Conservation (phyloP, 2,888 invertebrate species). For the Acleris literana region DNA sequence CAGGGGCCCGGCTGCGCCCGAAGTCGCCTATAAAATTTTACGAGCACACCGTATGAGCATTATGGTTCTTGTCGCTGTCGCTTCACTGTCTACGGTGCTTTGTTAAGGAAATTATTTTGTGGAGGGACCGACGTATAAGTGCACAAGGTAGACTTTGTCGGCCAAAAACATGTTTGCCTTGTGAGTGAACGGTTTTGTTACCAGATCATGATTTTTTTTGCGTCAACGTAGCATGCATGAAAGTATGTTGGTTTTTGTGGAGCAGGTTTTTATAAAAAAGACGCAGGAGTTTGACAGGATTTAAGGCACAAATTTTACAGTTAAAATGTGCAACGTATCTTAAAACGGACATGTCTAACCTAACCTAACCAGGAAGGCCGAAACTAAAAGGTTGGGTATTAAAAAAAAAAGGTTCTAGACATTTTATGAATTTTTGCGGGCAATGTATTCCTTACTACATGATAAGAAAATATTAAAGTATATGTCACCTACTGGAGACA, state of each 20-base stretch:
- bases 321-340: no score
- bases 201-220: conserved; percentile 13
- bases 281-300: background rate
- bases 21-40: conserved; percentile 76
- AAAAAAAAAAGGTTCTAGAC: no score
- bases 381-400: no score
- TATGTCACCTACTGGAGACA: conserved; percentile 30
- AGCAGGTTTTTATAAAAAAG: background rate
- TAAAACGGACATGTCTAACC: no score
- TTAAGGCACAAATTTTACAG: no score
- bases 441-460: no score
- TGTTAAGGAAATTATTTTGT: conserved; percentile 55
- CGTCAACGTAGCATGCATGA: background rate
- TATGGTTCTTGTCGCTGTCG: conserved; percentile 72
- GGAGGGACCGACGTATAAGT: conserved; percentile 26
- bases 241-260: background rate
- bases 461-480: conserved; percentile 8
- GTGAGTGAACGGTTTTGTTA: conserved; percentile 14
- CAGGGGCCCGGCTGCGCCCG: conserved; percentile 18
- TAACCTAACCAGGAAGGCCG: no score
- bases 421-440: no score
- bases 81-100: conserved; percentile 63
- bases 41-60: conserved; percentile 72
- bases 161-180: conserved; percentile 13
- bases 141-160: conserved; percentile 14